Percentiles rank a stretch among this genome's conserved stretches.
phyloP scores from a whole-genome alignment of 2,113 vertebrate species.

The Sceloporus tristichus region DNA sequence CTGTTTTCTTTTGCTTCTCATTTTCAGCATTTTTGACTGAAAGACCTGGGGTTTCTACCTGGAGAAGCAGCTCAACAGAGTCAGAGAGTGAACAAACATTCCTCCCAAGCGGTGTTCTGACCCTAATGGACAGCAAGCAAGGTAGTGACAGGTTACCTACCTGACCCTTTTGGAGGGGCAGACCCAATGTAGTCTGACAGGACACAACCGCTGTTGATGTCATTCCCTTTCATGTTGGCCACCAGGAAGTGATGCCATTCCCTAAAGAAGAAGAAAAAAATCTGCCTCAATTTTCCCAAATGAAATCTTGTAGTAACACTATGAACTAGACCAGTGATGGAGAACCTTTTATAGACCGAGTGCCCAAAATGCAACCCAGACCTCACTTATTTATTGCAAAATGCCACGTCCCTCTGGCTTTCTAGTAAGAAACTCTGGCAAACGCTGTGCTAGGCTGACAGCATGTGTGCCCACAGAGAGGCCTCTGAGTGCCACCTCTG shows the following conservation, averaged over 20 bases:
- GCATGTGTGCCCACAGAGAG: no score
- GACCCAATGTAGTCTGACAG: constrained; percentile 94
- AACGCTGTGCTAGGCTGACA: no score
- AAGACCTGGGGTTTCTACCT: background rate
- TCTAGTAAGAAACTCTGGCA: no score
- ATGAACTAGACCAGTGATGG: no score
- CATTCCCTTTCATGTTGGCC: constrained; percentile 95
- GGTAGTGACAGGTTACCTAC: constrained; percentile 71
- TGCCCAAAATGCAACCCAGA: no score
- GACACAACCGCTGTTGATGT: constrained; percentile 85
- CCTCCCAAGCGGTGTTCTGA: background rate
- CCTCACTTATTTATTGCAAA: no score
- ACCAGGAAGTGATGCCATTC: constrained; percentile 97
- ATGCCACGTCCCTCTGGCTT: no score
- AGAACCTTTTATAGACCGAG: no score
- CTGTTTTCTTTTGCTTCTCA: background rate
- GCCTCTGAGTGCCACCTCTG: no score
- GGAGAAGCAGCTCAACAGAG: background rate
- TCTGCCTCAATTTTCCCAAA: background rate
- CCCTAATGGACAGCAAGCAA: no score
- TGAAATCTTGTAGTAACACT: background rate
- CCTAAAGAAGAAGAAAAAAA: constrained; percentile 67
- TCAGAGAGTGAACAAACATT: background rate
- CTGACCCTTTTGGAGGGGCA: constrained; percentile 92
- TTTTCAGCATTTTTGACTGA: background rate